These are phyloP conservation scores for Bungarus multicinctus DNA, from an alignment of 2,113 vertebrate genomes.

Conservation along the genomic window DNA sequence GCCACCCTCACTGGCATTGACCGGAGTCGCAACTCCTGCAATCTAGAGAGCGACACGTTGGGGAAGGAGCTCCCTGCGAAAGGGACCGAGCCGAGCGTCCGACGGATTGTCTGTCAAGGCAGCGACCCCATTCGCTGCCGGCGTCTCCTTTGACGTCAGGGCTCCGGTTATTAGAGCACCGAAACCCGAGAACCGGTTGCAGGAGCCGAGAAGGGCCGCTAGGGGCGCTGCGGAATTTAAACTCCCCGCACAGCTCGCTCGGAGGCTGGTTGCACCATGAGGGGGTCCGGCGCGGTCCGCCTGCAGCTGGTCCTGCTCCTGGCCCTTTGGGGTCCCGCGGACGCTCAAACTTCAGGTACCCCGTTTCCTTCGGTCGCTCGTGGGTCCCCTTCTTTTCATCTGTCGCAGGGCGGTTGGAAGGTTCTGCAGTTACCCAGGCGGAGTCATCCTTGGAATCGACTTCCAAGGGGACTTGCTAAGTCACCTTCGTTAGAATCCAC, in stretches of 20 bases:
- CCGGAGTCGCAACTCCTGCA: neutral
- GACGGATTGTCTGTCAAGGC: neutral
- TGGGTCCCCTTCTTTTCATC: rapidly evolving
- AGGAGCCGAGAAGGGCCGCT: neutral
- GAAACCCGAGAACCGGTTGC: neutral
- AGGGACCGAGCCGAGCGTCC: neutral
- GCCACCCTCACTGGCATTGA: neutral
- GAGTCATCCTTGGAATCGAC: neutral
- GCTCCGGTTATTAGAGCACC: neutral
- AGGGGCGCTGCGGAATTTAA: neutral
- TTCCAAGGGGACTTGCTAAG: neutral
- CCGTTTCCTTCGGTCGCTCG: rapidly evolving
- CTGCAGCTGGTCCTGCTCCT: neutral
- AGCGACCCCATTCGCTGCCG: neutral
- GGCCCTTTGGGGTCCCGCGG: neutral
- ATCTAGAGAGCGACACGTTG: neutral
- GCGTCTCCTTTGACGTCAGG: neutral
- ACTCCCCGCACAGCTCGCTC: neutral
- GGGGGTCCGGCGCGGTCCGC: neutral
- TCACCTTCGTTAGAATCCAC: neutral
- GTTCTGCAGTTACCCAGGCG: too few species aligned
- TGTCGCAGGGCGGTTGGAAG: neutral
- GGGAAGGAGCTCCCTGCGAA: neutral
- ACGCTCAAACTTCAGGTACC: conserved; percentile 37
- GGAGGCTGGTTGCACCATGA: conserved; percentile 13